phyloP scores from a whole-genome alignment of 1,140 invertebrate species.

The Chlorops oryzae region DNA sequence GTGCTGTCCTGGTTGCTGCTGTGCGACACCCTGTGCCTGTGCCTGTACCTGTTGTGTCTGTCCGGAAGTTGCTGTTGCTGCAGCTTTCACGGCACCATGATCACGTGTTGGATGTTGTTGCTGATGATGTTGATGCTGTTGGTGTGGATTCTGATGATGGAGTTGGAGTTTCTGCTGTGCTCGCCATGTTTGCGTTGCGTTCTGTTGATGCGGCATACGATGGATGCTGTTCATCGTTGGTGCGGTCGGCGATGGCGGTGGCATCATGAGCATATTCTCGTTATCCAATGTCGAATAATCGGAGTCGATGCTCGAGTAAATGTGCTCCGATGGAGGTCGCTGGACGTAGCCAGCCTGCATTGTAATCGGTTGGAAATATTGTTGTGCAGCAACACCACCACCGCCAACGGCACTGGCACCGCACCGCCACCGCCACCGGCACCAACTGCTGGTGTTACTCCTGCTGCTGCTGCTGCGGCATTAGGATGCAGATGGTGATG shows the following conservation, averaged over 20 bases:
- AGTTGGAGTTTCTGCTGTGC: slow-evolving; percentile 21
- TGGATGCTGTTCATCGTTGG: slow-evolving; percentile 23
- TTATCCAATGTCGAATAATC: slow-evolving; percentile 57
- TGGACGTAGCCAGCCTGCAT: slow-evolving; percentile 47
- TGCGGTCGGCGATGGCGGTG: slow-evolving; percentile 18
- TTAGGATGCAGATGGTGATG: slow-evolving; percentile 35
- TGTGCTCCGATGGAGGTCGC: slow-evolving; percentile 71
- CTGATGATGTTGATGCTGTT: slow-evolving; percentile 20
- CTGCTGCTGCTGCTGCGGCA: slow-evolving; percentile 67
- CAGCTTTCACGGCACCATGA: slow-evolving; percentile 7
- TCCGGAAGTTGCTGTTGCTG: slow-evolving; percentile 18
- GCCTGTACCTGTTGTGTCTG: not conserved
- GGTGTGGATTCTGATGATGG: slow-evolving; percentile 11
- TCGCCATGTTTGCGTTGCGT: slow-evolving; percentile 26
- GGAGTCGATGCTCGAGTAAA: slow-evolving; percentile 79
- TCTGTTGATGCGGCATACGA: slow-evolving; percentile 9
- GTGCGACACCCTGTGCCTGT: too few species aligned
- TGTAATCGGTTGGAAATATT: slow-evolving; percentile 38
- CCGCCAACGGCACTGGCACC: slow-evolving; percentile 9
- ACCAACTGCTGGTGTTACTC: slow-evolving; percentile 45
- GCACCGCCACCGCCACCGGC: not conserved
- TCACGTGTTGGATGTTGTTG: slow-evolving; percentile 18
- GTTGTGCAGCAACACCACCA: slow-evolving; percentile 23
- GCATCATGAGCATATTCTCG: slow-evolving; percentile 45
- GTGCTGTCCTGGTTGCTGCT: slow-evolving; percentile 35